Evolutionary conservation across 2,888 invertebrate genomes (phyloP), one percentile per base, ranked within the genome.

Genomic region (Meloe dianella): DNA sequence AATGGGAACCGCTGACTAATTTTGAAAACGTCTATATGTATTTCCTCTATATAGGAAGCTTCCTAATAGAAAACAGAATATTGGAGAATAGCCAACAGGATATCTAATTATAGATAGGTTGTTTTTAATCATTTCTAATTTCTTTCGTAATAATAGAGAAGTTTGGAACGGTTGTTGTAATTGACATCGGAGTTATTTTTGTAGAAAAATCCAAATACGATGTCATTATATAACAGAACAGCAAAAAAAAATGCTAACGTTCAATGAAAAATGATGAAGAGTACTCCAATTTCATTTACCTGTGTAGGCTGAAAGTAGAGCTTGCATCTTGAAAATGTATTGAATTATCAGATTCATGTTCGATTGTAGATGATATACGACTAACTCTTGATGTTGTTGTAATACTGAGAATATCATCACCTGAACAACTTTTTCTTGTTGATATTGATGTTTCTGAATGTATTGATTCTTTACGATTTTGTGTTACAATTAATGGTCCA

Each of bases 401-500:
- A 14, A 80, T 70, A 69, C 78, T 83, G 20, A 78, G 69, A 17
- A 80, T 71, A 70, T 82, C 81, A 54, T 79, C 79, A 30, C 72
- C 73, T 12, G 81, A 80, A 68, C 77, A 77, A 65, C 68, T 78
- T 66, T 47, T 60, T 51, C 24, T 51, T 60, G 74, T 74, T 14
- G 81, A 81, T 57, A 81, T 72, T 22, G 82, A 81, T n/a, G 80
- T 80, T 71, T 82, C 82, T 5, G 80, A 79, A 56, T 74, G 68
- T 29, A 79, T 72, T 1, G 81, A 79, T 67, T 81, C 80, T 41
- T 84, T 85, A 67, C 84, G 84, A 70, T 84, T 84, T 60, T 85
- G 81, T 60, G 85, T 82, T 30, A 86, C 87, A 72, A 85, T 86
- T 79, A 87, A 81, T 1, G 87, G 87, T 0, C 87, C 87, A 1